Evolutionary conservation across 1,140 invertebrate species (phyloP).

Genomic region (Coenobita brevimanus): DNA sequence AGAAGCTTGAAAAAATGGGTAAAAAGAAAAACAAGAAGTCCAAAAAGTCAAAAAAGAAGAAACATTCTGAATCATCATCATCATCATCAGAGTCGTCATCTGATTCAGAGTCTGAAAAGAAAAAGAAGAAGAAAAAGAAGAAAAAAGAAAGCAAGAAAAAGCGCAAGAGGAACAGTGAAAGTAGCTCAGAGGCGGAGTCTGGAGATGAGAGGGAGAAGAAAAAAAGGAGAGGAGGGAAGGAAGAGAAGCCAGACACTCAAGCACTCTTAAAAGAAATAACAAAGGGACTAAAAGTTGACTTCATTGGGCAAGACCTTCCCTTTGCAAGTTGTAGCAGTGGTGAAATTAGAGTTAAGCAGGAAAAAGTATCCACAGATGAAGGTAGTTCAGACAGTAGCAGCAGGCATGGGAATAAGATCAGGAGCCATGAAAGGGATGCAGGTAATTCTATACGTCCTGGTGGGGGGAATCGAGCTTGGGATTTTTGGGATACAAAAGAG

Average conservation of each 20-base stretch:
- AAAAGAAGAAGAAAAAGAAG: conserved; percentile 65
- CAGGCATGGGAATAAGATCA: background rate
- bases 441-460: background rate
- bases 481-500: conserved; percentile 37
- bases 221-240: background rate
- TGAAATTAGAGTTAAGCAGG: conserved; percentile 22
- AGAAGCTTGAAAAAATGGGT: conserved; percentile 83
- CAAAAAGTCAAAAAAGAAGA: conserved; percentile 75
- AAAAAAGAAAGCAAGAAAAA: conserved; percentile 48
- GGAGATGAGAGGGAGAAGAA: conserved; percentile 47
- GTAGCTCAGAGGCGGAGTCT: conserved; percentile 37
- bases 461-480: conserved; percentile 41
- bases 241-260: conserved; percentile 55
- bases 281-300: conserved; percentile 65
- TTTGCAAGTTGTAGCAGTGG: conserved; percentile 15
- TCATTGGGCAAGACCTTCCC: conserved; percentile 56
- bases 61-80: conserved; percentile 65
- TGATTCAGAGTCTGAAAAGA: conserved; percentile 70
- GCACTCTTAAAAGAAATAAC: conserved; percentile 66
- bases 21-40: conserved; percentile 77
- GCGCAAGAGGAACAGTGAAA: conserved; percentile 11
- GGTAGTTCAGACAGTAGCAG: background rate
- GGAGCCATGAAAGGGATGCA: background rate
- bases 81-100: conserved; percentile 67
- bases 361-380: conserved; percentile 36